These are phyloP conservation scores for Celastrina argiolus DNA, from an alignment of 2,888 invertebrate genomes.

Conservation along the genomic window DNA sequence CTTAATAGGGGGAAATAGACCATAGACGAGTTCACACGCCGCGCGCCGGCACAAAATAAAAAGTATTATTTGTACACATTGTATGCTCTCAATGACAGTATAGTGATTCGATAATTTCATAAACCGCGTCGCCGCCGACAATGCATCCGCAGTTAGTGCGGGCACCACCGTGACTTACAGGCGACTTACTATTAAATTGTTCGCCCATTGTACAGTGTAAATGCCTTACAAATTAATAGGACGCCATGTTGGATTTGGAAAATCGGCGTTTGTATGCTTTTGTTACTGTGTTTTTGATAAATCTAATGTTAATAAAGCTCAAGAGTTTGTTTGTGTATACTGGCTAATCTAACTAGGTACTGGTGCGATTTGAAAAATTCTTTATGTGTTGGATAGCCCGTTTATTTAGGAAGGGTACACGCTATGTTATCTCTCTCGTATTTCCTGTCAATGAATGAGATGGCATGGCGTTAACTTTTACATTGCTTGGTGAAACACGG, in stretches of 20 bases:
- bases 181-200: neutral
- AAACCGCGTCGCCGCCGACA: slow-evolving; percentile 17
- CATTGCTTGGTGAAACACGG: too few relatives aligned
- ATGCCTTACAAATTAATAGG: neutral
- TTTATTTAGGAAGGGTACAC: too few relatives aligned
- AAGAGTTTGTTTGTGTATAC: too few relatives aligned
- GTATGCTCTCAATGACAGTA: slow-evolving; percentile 32
- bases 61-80: neutral
- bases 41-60: neutral
- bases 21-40: neutral
- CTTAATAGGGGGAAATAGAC: too few relatives aligned
- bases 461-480: too few relatives aligned
- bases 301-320: too few relatives aligned
- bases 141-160: neutral
- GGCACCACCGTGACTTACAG: slow-evolving; percentile 1
- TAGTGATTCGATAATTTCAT: slow-evolving; percentile 33
- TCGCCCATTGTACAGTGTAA: neutral
- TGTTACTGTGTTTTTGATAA: too few relatives aligned
- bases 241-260: neutral
- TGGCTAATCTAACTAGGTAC: too few relatives aligned
- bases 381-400: too few relatives aligned
- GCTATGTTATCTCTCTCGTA: too few relatives aligned
- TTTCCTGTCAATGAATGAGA: too few relatives aligned
- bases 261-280: neutral
- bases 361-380: too few relatives aligned